Evolutionary conservation across 2,888 invertebrate genomes (phyloP).

Genomic region (Diabrotica balteata): DNA sequence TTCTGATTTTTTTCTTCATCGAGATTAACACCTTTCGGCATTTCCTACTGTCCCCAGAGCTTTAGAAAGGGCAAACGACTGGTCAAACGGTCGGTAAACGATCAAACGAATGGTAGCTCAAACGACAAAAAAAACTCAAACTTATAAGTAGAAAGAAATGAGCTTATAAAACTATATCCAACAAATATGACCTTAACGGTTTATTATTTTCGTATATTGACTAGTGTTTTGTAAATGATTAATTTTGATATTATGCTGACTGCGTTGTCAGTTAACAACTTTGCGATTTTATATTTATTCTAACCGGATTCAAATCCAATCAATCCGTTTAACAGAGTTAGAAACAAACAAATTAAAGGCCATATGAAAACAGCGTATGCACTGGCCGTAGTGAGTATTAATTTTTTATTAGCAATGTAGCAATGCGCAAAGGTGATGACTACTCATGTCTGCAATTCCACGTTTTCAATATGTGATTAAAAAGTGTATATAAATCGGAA

Average conservation of each 20-base stretch:
- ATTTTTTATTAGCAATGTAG: conserved; percentile 13
- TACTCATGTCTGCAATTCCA: conserved; percentile 12
- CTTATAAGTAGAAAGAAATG: no score
- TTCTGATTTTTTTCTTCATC: no score
- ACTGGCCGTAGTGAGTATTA: conserved; percentile 7
- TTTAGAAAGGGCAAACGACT: no score
- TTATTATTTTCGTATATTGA: no score
- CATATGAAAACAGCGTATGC: not conserved
- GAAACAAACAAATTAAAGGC: conserved; percentile 10
- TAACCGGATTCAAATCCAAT: not conserved
- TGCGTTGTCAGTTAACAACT: not conserved
- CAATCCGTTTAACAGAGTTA: not conserved
- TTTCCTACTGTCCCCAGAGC: no score
- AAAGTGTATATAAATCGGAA: not conserved
- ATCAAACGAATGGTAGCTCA: no score
- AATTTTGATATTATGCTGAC: not conserved
- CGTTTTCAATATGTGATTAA: conserved; percentile 16
- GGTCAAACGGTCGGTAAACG: no score
- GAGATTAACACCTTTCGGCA: no score
- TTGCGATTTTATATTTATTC: not conserved
- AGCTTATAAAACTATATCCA: no score
- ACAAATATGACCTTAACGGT: no score
- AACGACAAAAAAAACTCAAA: no score
- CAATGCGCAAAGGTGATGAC: conserved; percentile 15
- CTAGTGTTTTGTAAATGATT: no score